Evolutionary conservation across 2,888 invertebrate genomes (phyloP), one percentile per base, ranked within the genome.

Genomic region (Terebella lapidaria): DNA sequence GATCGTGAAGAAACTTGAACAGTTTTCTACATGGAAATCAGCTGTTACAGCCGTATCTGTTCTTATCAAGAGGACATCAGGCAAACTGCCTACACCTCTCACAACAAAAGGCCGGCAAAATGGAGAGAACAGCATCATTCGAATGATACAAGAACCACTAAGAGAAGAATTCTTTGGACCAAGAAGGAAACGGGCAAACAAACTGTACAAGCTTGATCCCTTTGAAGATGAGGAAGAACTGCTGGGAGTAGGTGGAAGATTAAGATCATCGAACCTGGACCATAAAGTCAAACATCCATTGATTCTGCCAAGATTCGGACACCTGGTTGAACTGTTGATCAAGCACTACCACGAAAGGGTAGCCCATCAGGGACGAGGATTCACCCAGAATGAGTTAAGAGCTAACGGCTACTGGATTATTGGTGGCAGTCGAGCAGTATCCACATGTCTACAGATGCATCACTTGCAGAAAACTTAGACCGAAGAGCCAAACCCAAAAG

Each of bases 401-500:
- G 22, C 58, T 3, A 63, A 59, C 56, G 68, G 67, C 3, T 57
- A n/a, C n/a, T n/a, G n/a, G n/a, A n/a, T n/a, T n/a, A n/a, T n/a
- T n/a, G n/a, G n/a, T n/a, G n/a, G n/a, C n/a, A n/a, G n/a, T n/a
- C n/a, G n/a, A n/a, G n/a, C n/a, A n/a, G n/a, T n/a, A 45, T 25
- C 45, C 45, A 45, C 35, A 45, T 4, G 66, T 73, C 1, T 42
- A 57, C 3, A 63, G 66, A 2, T 80, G 79, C 63, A 58, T 72
- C 0, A 60, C 27, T 1, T 80, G 81, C 57, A 60, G 65, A n/a
- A 65, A 66, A n/a, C 55, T 64, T 15, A 65, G 69, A 5, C 69
- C 70, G 5, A 46, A 49, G 24, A 28, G 63, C 0, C 63, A 64
- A 30, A 55, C 64, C 3, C 71, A 74, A 45, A 69, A 76, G 20